Conservation (phyloP, 2,113 vertebrate genomes). For the Coreoperca whiteheadi region DNA sequence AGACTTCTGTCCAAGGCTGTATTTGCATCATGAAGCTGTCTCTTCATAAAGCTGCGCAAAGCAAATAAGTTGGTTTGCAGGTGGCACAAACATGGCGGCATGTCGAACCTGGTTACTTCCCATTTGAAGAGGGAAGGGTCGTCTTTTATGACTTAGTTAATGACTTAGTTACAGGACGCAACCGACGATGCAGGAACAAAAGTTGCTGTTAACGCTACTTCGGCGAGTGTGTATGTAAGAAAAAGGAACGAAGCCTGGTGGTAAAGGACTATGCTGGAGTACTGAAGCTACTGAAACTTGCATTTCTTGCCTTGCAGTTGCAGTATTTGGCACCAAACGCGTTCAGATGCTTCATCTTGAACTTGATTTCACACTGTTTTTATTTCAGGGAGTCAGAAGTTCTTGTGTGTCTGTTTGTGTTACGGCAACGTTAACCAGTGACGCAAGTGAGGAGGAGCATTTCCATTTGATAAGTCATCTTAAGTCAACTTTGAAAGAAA, state of each 20-base stretch:
- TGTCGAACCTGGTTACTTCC: neutral
- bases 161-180: conserved; percentile 10
- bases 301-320: neutral
- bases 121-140: neutral
- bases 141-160: conserved; percentile 18
- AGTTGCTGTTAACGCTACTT: neutral
- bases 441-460: neutral
- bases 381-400: neutral
- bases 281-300: neutral
- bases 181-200: neutral
- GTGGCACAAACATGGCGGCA: neutral
- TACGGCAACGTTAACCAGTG: neutral
- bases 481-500: neutral
- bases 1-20: neutral
- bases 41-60: neutral
- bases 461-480: neutral
- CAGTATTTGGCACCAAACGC: neutral
- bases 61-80: neutral
- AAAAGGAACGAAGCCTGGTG: neutral
- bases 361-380: neutral
- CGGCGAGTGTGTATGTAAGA: neutral
- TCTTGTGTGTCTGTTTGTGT: neutral
- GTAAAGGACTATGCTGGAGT: neutral
- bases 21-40: neutral
- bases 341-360: neutral